Base-by-base conservation (phyloP, 2,797 vertebrate genomes). In the Melopsittacus undulatus region DNA sequence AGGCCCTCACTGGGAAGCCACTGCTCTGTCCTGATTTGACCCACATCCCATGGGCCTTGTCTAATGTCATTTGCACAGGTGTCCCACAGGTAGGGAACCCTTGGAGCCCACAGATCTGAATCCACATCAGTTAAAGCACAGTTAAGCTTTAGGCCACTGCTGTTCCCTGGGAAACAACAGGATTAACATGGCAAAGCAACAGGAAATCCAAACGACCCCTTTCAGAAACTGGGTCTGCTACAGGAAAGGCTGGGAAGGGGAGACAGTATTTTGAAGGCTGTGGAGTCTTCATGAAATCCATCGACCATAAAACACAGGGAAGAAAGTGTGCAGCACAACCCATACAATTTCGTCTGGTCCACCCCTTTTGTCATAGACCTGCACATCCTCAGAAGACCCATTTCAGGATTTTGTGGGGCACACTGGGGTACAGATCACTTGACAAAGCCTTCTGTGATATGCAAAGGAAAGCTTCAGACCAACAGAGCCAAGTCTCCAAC, bases 11-110 rank as follows among this genome's bases (percentile, higher is more conserved):
- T 80, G 86, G 52, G 49, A 95, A 97, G 79, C 62, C 78, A 27
- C 29, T 38, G 30, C 72, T 91, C 49, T 95, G 92, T 96, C 95
- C 96, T 21, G 13, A 45, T 83, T 80, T 94, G 76, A 96, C 89
- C 84, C 5, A 1, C 3, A 12, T 73, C 75, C 52, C 79, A 2
- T 2, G 57, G 34, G 62, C 32, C 42, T 89, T 82, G 48, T 77
- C 66, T 94, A 87, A 88, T 73, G 57, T 83, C 19, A 0, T 83
- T 92, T 87, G 14, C 52, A 56, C 80, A 61, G 64, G 49, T 87
- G 83, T 84, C n/a, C 79, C 67, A 69, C 66, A 78, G 30, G 51
- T 90, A 59, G 52, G 45, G 59, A 91, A 38, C 51, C 40, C 85
- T 72, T n/a, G 4, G 64, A 94, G 87, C 94, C 70, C 54, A 27